Percentiles rank a stretch among this genome's conserved stretches.
Conservation (phyloP, 2,888 invertebrate genomes). For the Helobdella robusta region DNA sequence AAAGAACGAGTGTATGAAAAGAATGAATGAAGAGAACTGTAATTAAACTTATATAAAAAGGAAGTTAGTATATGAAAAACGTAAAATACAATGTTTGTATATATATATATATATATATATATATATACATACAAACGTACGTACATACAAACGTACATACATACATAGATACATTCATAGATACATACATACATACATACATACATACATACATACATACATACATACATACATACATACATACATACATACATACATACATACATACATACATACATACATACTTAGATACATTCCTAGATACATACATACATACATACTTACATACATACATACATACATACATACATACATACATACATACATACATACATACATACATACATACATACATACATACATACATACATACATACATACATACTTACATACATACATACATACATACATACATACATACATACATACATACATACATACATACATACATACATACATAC, state of each 20-base stretch:
- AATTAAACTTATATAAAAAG: background rate
- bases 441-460: constrained; percentile 19
- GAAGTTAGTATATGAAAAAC: background rate
- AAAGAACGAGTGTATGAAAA: no score
- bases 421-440: constrained; percentile 10
- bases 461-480: constrained; percentile 22
- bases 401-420: constrained; percentile 1
- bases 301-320: background rate
- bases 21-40: background rate
- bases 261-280: background rate
- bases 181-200: background rate
- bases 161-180: background rate
- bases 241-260: background rate
- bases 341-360: background rate
- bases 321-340: background rate
- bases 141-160: no score
- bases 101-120: background rate
- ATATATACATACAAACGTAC: background rate
- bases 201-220: background rate
- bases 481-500: constrained; percentile 13
- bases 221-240: background rate
- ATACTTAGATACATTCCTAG: background rate
- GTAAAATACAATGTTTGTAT: background rate
- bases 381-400: background rate
- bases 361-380: background rate